These are phyloP conservation scores for Brotula barbata DNA, from an alignment of 2,797 vertebrate species.

Conservation along the genomic window DNA sequence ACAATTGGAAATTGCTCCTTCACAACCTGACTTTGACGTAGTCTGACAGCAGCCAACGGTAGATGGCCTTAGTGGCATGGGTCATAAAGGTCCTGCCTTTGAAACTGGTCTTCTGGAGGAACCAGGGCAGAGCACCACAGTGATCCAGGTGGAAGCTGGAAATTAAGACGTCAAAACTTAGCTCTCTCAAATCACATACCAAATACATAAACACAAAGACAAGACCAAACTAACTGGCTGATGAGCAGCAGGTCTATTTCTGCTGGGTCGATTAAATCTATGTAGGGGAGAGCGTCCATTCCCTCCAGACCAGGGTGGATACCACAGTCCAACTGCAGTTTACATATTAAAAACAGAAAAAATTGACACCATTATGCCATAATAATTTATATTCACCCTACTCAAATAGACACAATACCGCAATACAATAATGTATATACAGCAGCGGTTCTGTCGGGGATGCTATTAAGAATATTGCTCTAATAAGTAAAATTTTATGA, in stretches of 20 bases:
- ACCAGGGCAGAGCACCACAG: constrained; percentile 96
- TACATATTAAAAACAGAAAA: constrained; percentile 6
- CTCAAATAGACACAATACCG: too few relatives aligned
- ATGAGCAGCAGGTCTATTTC: constrained; percentile 96
- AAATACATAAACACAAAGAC: constrained; percentile 27
- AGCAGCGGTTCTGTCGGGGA: too few relatives aligned
- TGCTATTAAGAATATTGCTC: too few relatives aligned
- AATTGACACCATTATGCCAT: neutral
- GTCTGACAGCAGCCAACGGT: constrained; percentile 95
- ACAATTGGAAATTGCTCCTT: neutral
- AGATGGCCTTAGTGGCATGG: constrained; percentile 97
- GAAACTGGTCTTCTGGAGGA: constrained; percentile 97
- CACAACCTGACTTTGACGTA: constrained; percentile 96
- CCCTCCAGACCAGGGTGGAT: constrained; percentile 95
- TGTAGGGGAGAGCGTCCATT: constrained; percentile 96
- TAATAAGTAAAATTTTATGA: too few relatives aligned
- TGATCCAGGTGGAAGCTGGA: constrained; percentile 95
- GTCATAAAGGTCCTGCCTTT: constrained; percentile 98
- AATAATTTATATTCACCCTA: neutral
- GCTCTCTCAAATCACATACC: neutral
- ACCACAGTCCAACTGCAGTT: constrained; percentile 89
- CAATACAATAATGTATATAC: too few relatives aligned
- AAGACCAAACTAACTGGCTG: constrained; percentile 86
- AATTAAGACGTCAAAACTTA: neutral
- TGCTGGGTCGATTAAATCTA: constrained; percentile 93